Conservation (phyloP, 2,797 vertebrate species). For the Sparidentex hasta region DNA sequence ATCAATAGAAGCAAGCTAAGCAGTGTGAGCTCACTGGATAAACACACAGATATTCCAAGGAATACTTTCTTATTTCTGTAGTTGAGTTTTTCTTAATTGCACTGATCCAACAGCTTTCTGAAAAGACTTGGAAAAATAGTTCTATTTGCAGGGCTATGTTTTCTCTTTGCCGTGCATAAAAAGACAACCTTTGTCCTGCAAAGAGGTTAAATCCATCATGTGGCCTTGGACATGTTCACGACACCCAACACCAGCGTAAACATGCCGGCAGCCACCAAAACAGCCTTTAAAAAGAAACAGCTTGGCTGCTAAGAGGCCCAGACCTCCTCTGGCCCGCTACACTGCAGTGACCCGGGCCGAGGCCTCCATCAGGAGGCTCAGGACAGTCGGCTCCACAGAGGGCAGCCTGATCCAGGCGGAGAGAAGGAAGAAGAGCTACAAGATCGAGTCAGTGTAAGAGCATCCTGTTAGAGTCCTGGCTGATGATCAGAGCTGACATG, state of each 20-base stretch:
- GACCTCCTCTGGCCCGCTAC: slow-evolving; percentile 56
- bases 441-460: slow-evolving; percentile 13
- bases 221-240: slow-evolving; percentile 17
- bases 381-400: slow-evolving; percentile 23
- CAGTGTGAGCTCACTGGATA: not conserved
- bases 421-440: not conserved
- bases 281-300: slow-evolving; percentile 63
- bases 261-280: slow-evolving; percentile 51
- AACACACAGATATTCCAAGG: not conserved
- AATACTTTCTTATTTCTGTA: not conserved
- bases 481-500: slow-evolving; percentile 11
- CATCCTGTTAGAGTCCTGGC: not conserved
- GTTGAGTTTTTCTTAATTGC: too few species aligned
- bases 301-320: slow-evolving; percentile 56
- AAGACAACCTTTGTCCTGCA: not conserved
- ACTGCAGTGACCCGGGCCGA: slow-evolving; percentile 43
- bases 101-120: not conserved
- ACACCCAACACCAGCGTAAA: slow-evolving; percentile 50
- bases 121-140: not conserved
- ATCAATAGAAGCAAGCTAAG: not conserved
- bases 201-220: slow-evolving; percentile 36
- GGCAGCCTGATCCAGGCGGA: not conserved
- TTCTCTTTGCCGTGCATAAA: slow-evolving; percentile 6
- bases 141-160: too few species aligned
- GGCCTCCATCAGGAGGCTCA: slow-evolving; percentile 51